Conservation (phyloP, 2,113 vertebrate species). For the Ptychochromis oligacanthus region DNA sequence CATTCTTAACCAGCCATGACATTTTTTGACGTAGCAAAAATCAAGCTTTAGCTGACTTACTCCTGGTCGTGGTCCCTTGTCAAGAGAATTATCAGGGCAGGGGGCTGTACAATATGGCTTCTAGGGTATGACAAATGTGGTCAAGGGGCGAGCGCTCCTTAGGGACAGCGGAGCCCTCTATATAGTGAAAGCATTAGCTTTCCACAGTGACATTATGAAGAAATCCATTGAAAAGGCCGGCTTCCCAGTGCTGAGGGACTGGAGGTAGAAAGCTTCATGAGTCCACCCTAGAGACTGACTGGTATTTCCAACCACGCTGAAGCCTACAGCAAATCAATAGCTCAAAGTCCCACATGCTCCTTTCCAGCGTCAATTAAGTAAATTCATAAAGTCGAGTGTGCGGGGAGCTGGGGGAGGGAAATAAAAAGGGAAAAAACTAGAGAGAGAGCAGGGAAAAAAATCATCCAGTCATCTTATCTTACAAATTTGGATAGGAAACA, state of each 20-base stretch:
- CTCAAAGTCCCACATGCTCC: slow-evolving; percentile 65
- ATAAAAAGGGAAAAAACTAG: slow-evolving; percentile 6
- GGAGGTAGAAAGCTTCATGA: slow-evolving; percentile 61
- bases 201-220: slow-evolving; percentile 73
- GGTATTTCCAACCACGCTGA: slow-evolving; percentile 72
- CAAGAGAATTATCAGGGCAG: slow-evolving; percentile 60
- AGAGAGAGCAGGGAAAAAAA: not conserved
- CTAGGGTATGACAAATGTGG: slow-evolving; percentile 65
- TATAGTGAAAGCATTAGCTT: slow-evolving; percentile 70
- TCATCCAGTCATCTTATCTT: slow-evolving; percentile 28
- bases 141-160: slow-evolving; percentile 61
- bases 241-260: slow-evolving; percentile 54
- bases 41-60: slow-evolving; percentile 60
- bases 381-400: slow-evolving; percentile 75
- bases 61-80: slow-evolving; percentile 49
- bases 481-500: slow-evolving; percentile 47
- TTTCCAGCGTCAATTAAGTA: slow-evolving; percentile 74
- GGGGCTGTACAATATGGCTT: slow-evolving; percentile 57
- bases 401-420: slow-evolving; percentile 36
- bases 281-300: slow-evolving; percentile 68
- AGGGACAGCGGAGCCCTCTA: slow-evolving; percentile 39
- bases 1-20: slow-evolving; percentile 65
- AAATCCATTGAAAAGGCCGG: slow-evolving; percentile 67
- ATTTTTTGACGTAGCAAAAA: slow-evolving; percentile 61
- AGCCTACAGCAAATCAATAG: slow-evolving; percentile 77